Evolutionary conservation across 2,113 vertebrate species (phyloP).

Genomic region (Larimichthys crocea): DNA sequence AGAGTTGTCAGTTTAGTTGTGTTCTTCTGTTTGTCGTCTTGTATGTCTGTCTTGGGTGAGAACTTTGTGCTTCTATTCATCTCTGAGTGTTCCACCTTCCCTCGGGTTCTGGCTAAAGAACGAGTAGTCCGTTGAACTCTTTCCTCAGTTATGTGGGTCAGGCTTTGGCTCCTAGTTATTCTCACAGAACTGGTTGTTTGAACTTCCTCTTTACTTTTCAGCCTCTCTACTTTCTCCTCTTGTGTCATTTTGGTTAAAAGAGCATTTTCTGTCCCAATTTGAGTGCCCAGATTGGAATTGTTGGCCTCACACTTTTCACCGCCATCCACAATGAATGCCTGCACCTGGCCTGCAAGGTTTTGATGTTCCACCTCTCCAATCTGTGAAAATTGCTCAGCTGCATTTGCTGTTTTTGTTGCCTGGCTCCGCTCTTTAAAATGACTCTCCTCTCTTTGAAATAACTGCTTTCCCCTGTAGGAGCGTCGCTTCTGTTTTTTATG

Average conservation of each 20-base stretch:
- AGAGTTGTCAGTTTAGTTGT: too few species aligned
- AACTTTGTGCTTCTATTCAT: background rate
- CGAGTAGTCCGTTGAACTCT: background rate
- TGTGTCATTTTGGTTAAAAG: background rate
- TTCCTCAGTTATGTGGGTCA: fast-evolving
- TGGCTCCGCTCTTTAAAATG: background rate
- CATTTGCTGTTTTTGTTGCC: background rate
- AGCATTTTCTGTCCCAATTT: background rate
- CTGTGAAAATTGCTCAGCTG: background rate
- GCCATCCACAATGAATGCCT: background rate
- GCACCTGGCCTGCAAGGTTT: background rate
- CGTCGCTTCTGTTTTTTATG: background rate
- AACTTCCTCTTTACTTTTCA: background rate
- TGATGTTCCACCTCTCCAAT: background rate
- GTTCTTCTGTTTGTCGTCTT: background rate
- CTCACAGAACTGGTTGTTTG: background rate
- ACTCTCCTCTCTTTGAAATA: background rate
- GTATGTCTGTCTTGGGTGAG: background rate
- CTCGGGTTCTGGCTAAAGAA: fast-evolving
- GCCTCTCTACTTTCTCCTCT: background rate
- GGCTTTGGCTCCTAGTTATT: background rate
- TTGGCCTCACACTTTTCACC: background rate
- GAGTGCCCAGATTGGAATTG: background rate
- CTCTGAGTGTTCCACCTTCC: too few species aligned
- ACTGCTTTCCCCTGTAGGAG: background rate